phyloP scores from a whole-genome alignment of 2,113 vertebrate species.

The Silurus asotus region DNA sequence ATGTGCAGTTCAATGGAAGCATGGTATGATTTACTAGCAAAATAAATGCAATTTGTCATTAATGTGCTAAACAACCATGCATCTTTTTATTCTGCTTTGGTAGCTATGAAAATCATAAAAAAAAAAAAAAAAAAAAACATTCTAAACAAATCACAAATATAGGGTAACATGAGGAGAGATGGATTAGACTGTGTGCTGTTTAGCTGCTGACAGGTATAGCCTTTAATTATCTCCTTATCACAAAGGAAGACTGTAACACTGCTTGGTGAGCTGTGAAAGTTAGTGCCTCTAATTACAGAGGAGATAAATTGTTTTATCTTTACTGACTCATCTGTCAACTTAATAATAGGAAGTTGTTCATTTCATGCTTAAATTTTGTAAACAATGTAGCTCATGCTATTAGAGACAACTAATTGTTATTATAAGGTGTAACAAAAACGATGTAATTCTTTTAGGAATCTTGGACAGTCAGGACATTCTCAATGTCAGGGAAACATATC shows the following conservation, averaged over 20 bases:
- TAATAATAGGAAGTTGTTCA: conserved; percentile 38
- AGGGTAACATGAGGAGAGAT: conserved; percentile 3
- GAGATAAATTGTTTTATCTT: conserved; percentile 59
- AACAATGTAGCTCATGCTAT: conserved; percentile 5
- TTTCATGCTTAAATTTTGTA: conserved; percentile 19
- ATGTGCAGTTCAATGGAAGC: not conserved
- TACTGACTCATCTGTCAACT: conserved; percentile 49
- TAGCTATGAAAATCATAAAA: not conserved
- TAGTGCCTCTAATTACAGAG: conserved; percentile 64
- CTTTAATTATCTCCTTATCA: conserved; percentile 63
- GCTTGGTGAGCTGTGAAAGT: conserved; percentile 61
- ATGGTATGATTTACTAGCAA: not conserved
- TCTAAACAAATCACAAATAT: conserved; percentile 50
- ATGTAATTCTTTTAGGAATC: not conserved
- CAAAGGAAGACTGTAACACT: conserved; percentile 64
- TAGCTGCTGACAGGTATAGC: conserved; percentile 34
- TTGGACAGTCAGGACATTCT: not conserved
- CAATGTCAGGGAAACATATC: not conserved
- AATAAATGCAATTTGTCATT: not conserved
- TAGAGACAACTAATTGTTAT: conserved; percentile 19
- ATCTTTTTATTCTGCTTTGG: not conserved
- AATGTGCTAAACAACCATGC: not conserved
- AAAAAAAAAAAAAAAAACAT: conserved; percentile 17
- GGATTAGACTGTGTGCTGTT: conserved; percentile 28
- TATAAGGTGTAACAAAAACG: not conserved